phyloP scores from a whole-genome alignment of 1,140 invertebrate species.

The Drosophila cardini region DNA sequence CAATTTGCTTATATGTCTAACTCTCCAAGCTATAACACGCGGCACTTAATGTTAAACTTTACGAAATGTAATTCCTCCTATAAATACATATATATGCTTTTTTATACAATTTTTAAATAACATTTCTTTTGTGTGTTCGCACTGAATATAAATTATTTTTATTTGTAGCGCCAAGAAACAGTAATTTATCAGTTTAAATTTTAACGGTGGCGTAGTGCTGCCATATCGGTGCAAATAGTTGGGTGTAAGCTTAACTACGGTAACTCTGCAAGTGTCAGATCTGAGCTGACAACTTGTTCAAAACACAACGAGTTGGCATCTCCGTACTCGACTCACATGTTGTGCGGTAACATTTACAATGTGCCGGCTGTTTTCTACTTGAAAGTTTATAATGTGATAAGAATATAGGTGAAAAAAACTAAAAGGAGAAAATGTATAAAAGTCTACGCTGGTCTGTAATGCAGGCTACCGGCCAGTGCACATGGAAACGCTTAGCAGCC shows the following conservation, averaged over 20 bases:
- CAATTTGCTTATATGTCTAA: conserved; percentile 2
- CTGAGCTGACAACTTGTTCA: neutral
- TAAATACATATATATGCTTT: conserved; percentile 41
- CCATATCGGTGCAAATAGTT: conserved; percentile 1
- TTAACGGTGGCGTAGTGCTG: neutral
- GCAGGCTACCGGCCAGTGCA: conserved; percentile 4
- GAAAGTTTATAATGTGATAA: conserved; percentile 24
- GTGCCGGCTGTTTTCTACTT: conserved; percentile 28
- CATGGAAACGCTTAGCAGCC: conserved; percentile 8
- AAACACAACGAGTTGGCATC: conserved; percentile 23
- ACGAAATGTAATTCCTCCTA: conserved; percentile 32
- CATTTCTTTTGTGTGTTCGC: neutral
- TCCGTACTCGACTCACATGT: conserved; percentile 31
- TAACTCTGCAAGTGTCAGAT: neutral
- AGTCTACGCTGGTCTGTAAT: conserved; percentile 17
- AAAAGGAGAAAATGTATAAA: conserved; percentile 31
- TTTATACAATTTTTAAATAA: conserved; percentile 46
- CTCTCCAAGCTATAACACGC: no score
- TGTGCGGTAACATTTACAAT: conserved; percentile 50
- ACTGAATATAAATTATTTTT: neutral
- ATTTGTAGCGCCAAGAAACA: no score
- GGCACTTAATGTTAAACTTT: conserved; percentile 27
- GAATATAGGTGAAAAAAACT: neutral
- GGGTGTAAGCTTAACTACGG: neutral
- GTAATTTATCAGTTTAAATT: neutral